These are phyloP conservation scores for Ptilonorhynchus violaceus DNA, from an alignment of 2,113 vertebrate species.

Conservation along the genomic window DNA sequence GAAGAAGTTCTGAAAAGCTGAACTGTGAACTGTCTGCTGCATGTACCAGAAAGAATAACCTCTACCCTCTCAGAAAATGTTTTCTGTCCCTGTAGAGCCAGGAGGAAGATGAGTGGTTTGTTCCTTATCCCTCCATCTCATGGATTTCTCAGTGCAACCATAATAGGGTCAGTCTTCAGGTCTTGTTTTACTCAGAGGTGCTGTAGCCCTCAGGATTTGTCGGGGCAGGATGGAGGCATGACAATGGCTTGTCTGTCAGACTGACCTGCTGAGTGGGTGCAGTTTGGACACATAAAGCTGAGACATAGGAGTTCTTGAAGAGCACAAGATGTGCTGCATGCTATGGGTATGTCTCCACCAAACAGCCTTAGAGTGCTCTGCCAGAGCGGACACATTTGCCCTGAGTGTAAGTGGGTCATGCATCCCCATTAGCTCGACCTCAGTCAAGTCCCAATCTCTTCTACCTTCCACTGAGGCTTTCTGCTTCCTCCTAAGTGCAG, in stretches of 20 bases:
- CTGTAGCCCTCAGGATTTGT: background rate
- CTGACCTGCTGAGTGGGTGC: background rate
- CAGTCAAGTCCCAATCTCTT: background rate
- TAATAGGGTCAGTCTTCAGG: background rate
- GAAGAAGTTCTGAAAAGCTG: background rate
- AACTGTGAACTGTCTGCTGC: background rate
- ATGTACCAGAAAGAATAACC: background rate
- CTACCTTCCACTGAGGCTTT: background rate
- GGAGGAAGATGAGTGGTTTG: background rate
- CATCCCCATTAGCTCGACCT: background rate
- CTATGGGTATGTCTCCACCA: background rate
- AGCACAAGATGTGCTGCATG: background rate
- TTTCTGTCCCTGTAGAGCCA: background rate
- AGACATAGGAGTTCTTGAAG: background rate
- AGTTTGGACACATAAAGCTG: background rate
- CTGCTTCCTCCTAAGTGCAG: background rate
- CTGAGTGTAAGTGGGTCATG: background rate
- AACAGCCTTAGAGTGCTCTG: background rate
- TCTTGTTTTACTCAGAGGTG: background rate
- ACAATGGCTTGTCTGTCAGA: background rate
- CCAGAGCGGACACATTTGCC: rapidly evolving
- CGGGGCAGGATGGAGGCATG: background rate
- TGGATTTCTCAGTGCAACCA: background rate
- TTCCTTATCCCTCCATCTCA: background rate
- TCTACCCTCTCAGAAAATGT: background rate